Percentiles rank a stretch among this genome's conserved stretches.
phyloP scores from a whole-genome alignment of 1,140 invertebrate genomes.

The Panagrolaimus sp. region DNA sequence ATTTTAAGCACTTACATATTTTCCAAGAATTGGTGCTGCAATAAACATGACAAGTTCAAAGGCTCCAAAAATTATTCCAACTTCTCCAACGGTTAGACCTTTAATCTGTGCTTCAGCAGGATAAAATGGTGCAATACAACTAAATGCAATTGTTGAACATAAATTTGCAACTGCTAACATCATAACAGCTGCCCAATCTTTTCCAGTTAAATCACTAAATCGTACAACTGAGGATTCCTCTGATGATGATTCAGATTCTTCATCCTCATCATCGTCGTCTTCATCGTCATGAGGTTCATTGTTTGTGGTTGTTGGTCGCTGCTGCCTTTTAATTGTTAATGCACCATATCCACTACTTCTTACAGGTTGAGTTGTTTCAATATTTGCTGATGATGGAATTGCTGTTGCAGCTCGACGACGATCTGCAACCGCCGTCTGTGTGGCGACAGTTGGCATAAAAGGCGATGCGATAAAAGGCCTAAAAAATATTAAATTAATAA shows the following conservation, averaged over 20 bases:
- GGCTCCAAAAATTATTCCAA: slow-evolving; percentile 83
- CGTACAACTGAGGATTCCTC: slow-evolving; percentile 33
- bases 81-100: slow-evolving; percentile 77
- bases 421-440: slow-evolving; percentile 29
- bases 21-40: slow-evolving; percentile 79
- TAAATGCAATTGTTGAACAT: slow-evolving; percentile 79
- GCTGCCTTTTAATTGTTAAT: not conserved
- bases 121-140: slow-evolving; percentile 79
- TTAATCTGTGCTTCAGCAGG: slow-evolving; percentile 77
- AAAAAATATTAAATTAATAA: slow-evolving; percentile 21
- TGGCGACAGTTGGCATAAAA: slow-evolving; percentile 54
- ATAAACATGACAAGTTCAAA: slow-evolving; percentile 86
- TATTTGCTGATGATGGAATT: not conserved
- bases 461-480: slow-evolving; percentile 52
- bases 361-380: not conserved
- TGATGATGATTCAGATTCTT: slow-evolving; percentile 16
- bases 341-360: not conserved
- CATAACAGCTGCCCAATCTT: slow-evolving; percentile 76
- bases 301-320: too few species aligned
- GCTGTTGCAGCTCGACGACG: slow-evolving; percentile 27
- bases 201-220: slow-evolving; percentile 67
- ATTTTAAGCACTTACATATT: slow-evolving; percentile 66
- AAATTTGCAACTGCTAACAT: slow-evolving; percentile 80
- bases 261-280: slow-evolving; percentile 4
- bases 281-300: slow-evolving; percentile 19